Evolutionary conservation across 1,140 invertebrate species (phyloP).

Genomic region (Mamestra configurata): DNA sequence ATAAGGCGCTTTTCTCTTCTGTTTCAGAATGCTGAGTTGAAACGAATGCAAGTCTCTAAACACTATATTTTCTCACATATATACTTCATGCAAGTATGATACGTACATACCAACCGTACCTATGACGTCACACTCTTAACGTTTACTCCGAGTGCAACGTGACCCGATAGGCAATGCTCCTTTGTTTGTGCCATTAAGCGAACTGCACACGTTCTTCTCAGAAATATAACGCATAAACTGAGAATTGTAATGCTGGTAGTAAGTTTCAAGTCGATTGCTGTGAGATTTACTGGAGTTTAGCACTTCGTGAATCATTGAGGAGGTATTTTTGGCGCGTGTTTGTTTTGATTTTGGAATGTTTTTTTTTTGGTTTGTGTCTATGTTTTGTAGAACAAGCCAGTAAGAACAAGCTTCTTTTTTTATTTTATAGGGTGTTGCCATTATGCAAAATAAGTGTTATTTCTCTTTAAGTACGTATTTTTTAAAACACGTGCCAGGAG

Average conservation of each 20-base stretch:
- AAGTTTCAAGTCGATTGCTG: constrained; percentile 12
- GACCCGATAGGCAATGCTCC: constrained; percentile 41
- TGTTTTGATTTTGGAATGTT: neutral
- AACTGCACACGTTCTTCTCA: constrained; percentile 32
- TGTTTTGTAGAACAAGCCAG: no score
- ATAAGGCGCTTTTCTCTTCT: no score
- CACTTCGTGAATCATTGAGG: neutral
- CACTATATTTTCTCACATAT: neutral
- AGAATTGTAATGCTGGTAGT: constrained; percentile 17
- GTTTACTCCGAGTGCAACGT: constrained; percentile 32
- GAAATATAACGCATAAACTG: constrained; percentile 37
- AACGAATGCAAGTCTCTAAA: neutral
- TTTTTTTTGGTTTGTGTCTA: neutral
- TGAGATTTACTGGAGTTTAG: neutral
- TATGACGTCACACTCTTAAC: constrained; percentile 22
- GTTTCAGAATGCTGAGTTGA: no score
- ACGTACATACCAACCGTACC: neutral
- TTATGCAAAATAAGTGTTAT: no score
- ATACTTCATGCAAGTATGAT: no score
- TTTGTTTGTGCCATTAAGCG: constrained; percentile 38
- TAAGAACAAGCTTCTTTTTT: neutral
- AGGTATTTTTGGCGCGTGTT: constrained; percentile 3
- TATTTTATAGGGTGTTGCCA: no score
- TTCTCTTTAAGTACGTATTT: no score
- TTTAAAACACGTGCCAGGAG: no score